phyloP scores from a whole-genome alignment of 1,140 invertebrate species.

The Trichomalopsis sarcophagae region DNA sequence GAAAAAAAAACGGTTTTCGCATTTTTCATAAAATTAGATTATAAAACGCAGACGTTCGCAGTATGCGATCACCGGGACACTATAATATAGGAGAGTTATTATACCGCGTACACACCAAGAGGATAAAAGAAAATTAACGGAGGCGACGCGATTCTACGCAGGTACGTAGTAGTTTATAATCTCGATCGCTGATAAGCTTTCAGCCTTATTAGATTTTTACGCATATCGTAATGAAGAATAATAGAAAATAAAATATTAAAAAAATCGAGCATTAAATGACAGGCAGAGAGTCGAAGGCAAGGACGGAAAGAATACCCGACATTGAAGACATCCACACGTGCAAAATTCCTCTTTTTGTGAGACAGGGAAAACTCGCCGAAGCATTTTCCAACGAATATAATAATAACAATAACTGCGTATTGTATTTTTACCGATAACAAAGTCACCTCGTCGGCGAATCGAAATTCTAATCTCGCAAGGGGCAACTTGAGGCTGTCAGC shows the following conservation, averaged over 20 bases:
- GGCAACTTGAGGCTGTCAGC: background rate
- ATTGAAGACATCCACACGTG: conserved; percentile 5
- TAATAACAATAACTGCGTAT: background rate
- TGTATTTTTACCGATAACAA: background rate
- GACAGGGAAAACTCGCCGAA: conserved; percentile 2
- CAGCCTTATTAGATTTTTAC: conserved; percentile 57
- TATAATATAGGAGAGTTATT: background rate
- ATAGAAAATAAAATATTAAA: conserved; percentile 36
- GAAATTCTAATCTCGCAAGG: conserved; percentile 4
- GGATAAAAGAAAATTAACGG: background rate
- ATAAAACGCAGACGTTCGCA: background rate
- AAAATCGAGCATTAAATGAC: background rate
- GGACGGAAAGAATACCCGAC: background rate
- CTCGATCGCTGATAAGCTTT: conserved; percentile 55
- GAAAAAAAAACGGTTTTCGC: background rate
- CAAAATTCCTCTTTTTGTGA: conserved; percentile 1
- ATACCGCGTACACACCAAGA: background rate
- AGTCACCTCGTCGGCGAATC: background rate
- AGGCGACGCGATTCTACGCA: conserved; percentile 42
- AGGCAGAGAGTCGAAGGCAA: background rate
- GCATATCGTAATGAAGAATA: conserved; percentile 12
- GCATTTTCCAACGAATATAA: background rate
- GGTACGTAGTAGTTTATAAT: conserved; percentile 52
- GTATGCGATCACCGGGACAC: background rate
- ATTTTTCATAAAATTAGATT: conserved; percentile 6